These are phyloP conservation scores for Pteronotus mesoamericanus DNA, from an alignment of 2,797 vertebrate genomes.

Conservation along the genomic window DNA sequence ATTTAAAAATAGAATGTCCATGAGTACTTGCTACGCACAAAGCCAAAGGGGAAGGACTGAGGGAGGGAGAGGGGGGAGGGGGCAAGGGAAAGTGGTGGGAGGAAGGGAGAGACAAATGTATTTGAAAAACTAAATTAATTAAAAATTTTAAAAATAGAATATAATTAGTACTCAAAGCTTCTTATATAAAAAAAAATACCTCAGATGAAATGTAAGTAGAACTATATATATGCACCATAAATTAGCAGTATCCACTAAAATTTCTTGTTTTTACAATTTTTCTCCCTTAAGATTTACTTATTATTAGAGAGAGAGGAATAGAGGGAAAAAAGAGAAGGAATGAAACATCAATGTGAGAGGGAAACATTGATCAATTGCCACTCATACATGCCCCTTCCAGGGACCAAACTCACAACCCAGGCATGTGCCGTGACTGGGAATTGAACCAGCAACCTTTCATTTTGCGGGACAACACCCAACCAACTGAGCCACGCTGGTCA, in stretches of 20 bases:
- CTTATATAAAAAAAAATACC: background rate
- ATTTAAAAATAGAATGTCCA: background rate
- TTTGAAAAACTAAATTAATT: too few species aligned
- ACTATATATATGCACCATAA: background rate
- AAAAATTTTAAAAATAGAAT: conserved; percentile 10
- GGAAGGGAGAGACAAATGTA: too few species aligned
- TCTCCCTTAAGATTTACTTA: background rate
- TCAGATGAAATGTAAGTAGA: background rate
- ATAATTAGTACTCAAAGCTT: background rate
- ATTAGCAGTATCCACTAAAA: background rate
- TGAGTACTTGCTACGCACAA: too few species aligned
- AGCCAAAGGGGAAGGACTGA: too few species aligned
- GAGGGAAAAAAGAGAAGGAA: too few species aligned
- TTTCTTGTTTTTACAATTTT: background rate
- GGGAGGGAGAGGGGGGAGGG: too few species aligned
- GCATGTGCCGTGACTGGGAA: background rate
- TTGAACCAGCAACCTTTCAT: background rate
- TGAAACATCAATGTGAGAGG: too few species aligned
- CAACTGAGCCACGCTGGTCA: background rate
- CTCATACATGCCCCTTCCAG: background rate
- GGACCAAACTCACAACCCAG: background rate
- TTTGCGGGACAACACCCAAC: background rate
- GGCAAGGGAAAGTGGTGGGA: too few species aligned
- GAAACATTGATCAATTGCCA: background rate
- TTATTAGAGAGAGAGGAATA: background rate